Conservation (phyloP, 2,113 vertebrate genomes). For the Semnornis frantzii region DNA sequence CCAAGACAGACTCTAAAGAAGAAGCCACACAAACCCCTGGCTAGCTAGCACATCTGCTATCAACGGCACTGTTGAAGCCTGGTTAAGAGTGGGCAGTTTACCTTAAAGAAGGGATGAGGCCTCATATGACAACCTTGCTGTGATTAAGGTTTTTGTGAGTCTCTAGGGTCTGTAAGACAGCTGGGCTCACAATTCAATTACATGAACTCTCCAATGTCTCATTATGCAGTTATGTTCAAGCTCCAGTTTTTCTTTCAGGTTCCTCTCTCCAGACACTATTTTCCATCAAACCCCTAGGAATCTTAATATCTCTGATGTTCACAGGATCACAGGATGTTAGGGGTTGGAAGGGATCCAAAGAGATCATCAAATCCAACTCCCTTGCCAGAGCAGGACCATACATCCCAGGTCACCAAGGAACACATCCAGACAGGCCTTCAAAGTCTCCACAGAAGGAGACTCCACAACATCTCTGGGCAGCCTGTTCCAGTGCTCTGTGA, state of each 20-base stretch:
- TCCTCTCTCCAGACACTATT: background rate
- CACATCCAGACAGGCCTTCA: too few species aligned
- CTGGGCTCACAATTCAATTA: background rate
- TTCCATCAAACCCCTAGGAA: background rate
- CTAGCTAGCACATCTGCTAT: background rate
- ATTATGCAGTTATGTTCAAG: background rate
- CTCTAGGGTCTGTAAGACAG: background rate
- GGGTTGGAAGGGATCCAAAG: too few species aligned
- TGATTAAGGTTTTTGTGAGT: background rate
- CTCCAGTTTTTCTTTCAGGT: background rate
- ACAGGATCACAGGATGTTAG: too few species aligned
- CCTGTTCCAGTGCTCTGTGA: too few species aligned
- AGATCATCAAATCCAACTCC: too few species aligned
- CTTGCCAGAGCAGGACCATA: too few species aligned
- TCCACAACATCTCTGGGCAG: too few species aligned
- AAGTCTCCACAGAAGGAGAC: too few species aligned
- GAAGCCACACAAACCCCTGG: background rate
- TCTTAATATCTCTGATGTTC: background rate
- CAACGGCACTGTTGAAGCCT: background rate
- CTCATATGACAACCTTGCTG: background rate
- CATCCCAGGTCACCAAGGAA: too few species aligned
- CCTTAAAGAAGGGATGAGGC: background rate
- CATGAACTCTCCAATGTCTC: background rate
- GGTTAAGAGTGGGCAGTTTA: background rate
- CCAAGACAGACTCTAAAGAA: background rate